Evolutionary conservation across 2,888 invertebrate species (phyloP), one percentile per base, ranked within the genome.

Genomic region (Sabellastarte sp.): DNA sequence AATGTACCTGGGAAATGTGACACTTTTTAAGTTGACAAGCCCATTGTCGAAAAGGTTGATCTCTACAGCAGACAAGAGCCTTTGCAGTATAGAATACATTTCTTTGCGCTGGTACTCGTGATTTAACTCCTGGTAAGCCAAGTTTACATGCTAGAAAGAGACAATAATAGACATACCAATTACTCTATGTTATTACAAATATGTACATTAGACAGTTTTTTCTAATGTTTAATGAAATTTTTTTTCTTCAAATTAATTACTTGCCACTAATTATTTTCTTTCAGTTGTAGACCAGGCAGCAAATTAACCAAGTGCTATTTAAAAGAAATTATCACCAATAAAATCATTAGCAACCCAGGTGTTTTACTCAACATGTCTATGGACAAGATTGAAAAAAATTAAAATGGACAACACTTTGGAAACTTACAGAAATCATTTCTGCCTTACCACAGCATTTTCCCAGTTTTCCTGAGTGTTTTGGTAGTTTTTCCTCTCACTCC

Each of bases 121-220:
- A 24, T 63, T 59, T 29, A 80, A 66, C 29, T 80, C 77, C 61
- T 80, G 80, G 61, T 75, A 77, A 24, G 76, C 73, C 29, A 80
- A 64, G 64, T 74, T 78, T 29, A 69, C 73, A 57, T 65, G 63
- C 78, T 77, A 69, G 2, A 67, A 66, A 61, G 31, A 10, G 51
- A 24, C 5, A 26, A 52, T 30, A 30, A 51, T 15, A 41, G 41
- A 15, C 10, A 41, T 41, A 41, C 41, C 10, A 41, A 41, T 15
- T 41, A 41, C 41, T 41, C 41, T n/a, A n/a, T n/a, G n/a, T n/a
- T n/a, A n/a, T n/a, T n/a, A n/a, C n/a, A n/a, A n/a, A n/a, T n/a
- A n/a, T n/a, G n/a, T n/a, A n/a, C n/a, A n/a, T n/a, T n/a, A n/a
- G n/a, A n/a, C n/a, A n/a, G n/a, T n/a, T n/a, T n/a, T n/a, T n/a